Percentiles rank a stretch among this genome's conserved stretches.
Conservation (phyloP, 2,113 vertebrate genomes). For the Marmota monax region DNA sequence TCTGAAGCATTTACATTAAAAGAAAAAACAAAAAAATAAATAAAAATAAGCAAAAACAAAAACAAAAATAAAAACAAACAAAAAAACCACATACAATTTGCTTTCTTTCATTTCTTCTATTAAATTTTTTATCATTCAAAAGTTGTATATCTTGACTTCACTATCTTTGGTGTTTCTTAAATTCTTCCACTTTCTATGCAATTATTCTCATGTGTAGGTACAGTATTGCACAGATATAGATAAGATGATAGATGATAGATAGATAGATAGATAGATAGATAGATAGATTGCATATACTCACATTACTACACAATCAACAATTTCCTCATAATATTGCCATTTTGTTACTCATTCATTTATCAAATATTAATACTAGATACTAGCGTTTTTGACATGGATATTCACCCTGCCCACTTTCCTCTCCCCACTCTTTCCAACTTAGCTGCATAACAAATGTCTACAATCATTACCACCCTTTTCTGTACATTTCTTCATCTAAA, state of each 20-base stretch:
- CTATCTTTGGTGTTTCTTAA: neutral
- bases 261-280: no score
- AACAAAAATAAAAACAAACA: no score
- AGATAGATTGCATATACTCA: neutral
- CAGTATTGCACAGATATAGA: no score
- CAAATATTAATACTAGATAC: neutral
- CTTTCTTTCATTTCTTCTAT: no score
- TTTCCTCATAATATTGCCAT: neutral
- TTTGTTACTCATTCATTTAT: neutral
- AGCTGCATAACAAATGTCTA: neutral
- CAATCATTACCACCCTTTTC: neutral
- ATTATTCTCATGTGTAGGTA: neutral
- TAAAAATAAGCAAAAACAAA: no score
- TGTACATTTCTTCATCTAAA: neutral
- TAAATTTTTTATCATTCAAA: no score
- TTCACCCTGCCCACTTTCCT: neutral
- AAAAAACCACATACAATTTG: no score
- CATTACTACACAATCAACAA: neutral
- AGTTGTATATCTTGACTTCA: neutral
- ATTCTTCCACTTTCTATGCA: neutral
- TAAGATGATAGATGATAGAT: no score
- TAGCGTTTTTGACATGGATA: neutral
- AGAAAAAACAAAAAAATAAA: no score
- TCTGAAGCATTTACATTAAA: no score
- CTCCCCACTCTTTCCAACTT: neutral